Evolutionary conservation across 2,888 invertebrate genomes (phyloP).

Genomic region (Ormyrus labotus): DNA sequence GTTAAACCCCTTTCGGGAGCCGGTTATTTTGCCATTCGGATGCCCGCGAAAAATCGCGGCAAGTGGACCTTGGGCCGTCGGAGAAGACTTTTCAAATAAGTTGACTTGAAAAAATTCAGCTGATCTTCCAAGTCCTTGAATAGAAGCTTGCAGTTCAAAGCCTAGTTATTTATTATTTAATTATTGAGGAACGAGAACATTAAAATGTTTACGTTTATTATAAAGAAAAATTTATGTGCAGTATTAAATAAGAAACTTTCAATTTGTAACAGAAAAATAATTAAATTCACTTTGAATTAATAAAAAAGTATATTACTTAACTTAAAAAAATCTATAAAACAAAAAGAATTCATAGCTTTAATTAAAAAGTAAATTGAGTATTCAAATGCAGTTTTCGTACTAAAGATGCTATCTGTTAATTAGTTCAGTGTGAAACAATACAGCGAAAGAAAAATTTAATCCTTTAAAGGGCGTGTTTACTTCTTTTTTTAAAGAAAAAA

Average conservation of each 20-base stretch:
- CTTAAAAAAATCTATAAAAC: neutral
- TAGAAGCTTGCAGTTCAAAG: too few relatives aligned
- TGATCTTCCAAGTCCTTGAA: too few relatives aligned
- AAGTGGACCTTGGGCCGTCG: too few relatives aligned
- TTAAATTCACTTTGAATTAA: neutral
- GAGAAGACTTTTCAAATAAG: too few relatives aligned
- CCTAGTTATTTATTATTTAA: neutral
- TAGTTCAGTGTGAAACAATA: neutral
- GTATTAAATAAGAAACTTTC: too few relatives aligned
- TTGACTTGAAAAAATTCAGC: too few relatives aligned
- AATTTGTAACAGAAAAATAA: neutral
- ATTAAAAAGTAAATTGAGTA: neutral
- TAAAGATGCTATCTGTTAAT: constrained; percentile 3
- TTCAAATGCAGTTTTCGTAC: neutral
- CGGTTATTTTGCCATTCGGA: too few relatives aligned
- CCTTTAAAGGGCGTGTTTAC: neutral
- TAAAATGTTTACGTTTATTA: too few relatives aligned
- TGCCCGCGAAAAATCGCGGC: too few relatives aligned
- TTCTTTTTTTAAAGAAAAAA: neutral
- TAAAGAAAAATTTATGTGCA: too few relatives aligned
- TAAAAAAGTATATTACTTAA: neutral
- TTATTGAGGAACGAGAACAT: neutral
- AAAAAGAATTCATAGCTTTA: neutral
- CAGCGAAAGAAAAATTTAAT: neutral
- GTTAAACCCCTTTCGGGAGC: too few relatives aligned